Conservation (phyloP, 1,140 invertebrate species). For the Cotesia typhae region DNA sequence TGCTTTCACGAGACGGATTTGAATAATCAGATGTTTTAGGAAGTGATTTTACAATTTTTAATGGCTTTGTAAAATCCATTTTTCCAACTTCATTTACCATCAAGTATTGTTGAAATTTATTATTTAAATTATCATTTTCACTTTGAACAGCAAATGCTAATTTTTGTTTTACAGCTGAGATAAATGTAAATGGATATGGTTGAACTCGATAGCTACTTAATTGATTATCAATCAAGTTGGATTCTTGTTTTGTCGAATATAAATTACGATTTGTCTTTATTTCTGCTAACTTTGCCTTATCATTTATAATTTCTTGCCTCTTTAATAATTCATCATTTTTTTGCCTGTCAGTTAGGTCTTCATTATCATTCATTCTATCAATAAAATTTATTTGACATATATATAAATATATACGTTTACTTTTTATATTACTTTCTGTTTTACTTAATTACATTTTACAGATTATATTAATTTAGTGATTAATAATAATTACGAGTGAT, state of each 20-base stretch:
- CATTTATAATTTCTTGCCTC: conserved; percentile 50
- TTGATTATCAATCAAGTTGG: conserved; percentile 48
- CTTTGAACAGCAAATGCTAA: conserved; percentile 48
- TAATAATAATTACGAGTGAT: not conserved
- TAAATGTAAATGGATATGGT: conserved; percentile 62
- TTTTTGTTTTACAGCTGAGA: conserved; percentile 61
- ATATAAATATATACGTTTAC: no score
- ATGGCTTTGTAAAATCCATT: conserved; percentile 60
- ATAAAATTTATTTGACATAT: not conserved
- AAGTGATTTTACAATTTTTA: conserved; percentile 62
- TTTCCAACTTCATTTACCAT: conserved; percentile 38
- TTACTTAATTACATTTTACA: no score
- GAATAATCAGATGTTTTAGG: conserved; percentile 59
- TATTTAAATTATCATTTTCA: conserved; percentile 36
- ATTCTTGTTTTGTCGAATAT: conserved; percentile 37
- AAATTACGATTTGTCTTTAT: conserved; percentile 44
- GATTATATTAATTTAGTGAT: not conserved
- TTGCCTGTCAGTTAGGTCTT: conserved; percentile 45
- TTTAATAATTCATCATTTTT: conserved; percentile 56
- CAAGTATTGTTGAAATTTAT: conserved; percentile 5
- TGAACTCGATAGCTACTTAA: conserved; percentile 47
- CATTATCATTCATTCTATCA: conserved; percentile 36
- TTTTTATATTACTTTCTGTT: no score
- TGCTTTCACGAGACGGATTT: no score
- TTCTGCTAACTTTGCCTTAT: conserved; percentile 47